phyloP scores from a whole-genome alignment of 2,888 invertebrate species.

The Hirudinaria manillensis region DNA sequence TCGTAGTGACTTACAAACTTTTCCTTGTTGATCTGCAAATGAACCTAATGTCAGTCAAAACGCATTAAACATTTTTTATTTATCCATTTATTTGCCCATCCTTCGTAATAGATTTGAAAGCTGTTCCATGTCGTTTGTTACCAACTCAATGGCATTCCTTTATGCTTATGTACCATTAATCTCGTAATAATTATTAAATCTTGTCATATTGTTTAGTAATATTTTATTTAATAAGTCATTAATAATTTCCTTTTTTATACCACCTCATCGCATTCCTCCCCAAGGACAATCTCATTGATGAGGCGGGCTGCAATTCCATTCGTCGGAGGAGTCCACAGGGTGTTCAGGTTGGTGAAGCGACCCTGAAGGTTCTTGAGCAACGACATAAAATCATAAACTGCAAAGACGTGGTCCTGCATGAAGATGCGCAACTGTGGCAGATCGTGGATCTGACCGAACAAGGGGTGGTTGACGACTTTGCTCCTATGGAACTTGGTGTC shows the following conservation, averaged over 20 bases:
- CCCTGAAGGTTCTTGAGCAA: constrained; percentile 1
- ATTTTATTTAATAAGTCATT: not conserved
- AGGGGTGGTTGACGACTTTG: not conserved
- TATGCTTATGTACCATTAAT: not conserved
- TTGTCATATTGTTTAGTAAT: not conserved
- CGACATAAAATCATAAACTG: constrained; percentile 15
- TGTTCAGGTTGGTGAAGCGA: not conserved
- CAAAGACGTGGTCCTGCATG: constrained; percentile 12
- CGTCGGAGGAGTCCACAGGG: not conserved
- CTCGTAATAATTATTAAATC: not conserved
- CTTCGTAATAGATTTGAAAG: no score
- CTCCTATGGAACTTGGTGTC: not conserved
- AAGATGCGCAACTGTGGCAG: not conserved
- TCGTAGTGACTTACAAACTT: constrained; percentile 10
- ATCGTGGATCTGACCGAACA: not conserved
- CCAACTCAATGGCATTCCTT: no score
- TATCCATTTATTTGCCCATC: not conserved
- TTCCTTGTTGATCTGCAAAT: not conserved
- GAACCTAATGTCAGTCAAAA: not conserved
- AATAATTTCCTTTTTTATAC: not conserved
- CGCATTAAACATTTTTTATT: not conserved
- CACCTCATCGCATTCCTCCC: constrained; percentile 13
- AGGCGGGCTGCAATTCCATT: constrained; percentile 6
- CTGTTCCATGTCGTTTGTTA: no score
- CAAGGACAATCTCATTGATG: constrained; percentile 18